A percentile compares a stretch with the other conserved stretches of the same genome.
Evolutionary conservation across 2,113 vertebrate genomes (phyloP).

Genomic region (western clawed frog (Xenopus tropicalis)): DNA sequence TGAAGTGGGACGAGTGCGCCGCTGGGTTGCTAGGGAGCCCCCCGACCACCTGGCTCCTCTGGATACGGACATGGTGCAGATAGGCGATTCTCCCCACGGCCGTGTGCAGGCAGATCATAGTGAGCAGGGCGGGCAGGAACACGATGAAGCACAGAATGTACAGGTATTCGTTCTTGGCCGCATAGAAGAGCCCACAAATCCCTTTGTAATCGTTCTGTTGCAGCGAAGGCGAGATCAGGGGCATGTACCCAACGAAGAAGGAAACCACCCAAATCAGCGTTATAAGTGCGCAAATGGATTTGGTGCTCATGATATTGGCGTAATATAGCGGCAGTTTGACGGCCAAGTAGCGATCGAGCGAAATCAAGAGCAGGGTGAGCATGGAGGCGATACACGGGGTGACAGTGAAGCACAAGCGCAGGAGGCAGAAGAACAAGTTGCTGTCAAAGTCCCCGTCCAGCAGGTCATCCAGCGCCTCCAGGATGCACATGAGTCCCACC

Average conservation of each 20-base stretch:
- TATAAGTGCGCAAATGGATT: constrained; percentile 24
- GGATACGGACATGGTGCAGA: constrained; percentile 32
- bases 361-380: constrained; percentile 51
- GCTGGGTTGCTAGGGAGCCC: not conserved
- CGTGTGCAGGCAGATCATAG: constrained; percentile 43
- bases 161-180: constrained; percentile 48
- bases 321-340: constrained; percentile 48
- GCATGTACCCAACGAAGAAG: constrained; percentile 46
- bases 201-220: constrained; percentile 40
- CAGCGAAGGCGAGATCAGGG: constrained; percentile 46
- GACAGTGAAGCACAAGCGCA: constrained; percentile 41
- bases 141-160: constrained; percentile 47
- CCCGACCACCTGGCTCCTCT: not conserved
- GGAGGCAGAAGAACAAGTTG: constrained; percentile 41
- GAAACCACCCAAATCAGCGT: constrained; percentile 44
- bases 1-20: constrained; percentile 41
- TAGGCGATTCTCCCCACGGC: constrained; percentile 46
- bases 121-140: constrained; percentile 44
- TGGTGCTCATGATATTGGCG: constrained; percentile 43
- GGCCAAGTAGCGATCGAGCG: constrained; percentile 50
- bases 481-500: constrained; percentile 48
- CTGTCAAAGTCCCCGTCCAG: constrained; percentile 38
- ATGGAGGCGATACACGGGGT: constrained; percentile 50
- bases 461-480: constrained; percentile 43
- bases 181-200: constrained; percentile 45